Evolutionary conservation across 2,113 vertebrate genomes (phyloP).

Genomic region (Microcebus ravelobensis): DNA sequence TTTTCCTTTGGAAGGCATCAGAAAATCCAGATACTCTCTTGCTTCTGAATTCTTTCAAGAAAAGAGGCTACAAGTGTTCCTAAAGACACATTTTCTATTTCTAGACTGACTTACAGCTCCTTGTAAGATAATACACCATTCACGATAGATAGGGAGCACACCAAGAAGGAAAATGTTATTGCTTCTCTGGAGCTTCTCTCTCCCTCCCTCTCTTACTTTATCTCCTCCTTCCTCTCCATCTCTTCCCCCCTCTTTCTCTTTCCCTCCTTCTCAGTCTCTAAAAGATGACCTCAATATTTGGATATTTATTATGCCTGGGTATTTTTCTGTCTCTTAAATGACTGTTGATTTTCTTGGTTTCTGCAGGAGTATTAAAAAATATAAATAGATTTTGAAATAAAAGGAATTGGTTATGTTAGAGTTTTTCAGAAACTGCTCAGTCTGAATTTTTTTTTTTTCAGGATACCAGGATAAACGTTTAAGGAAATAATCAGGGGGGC

Average conservation of each 20-base stretch:
- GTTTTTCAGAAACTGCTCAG: slow-evolving; percentile 50
- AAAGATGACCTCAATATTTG: not conserved
- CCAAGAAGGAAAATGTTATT: not conserved
- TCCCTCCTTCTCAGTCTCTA: too few relatives aligned
- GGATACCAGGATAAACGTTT: not conserved
- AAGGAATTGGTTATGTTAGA: slow-evolving; percentile 4
- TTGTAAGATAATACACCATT: not conserved
- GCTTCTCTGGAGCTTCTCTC: not conserved
- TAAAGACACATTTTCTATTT: not conserved
- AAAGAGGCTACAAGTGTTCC: not conserved
- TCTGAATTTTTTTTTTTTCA: slow-evolving; percentile 56
- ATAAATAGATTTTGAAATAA: slow-evolving; percentile 14
- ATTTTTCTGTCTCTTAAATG: not conserved
- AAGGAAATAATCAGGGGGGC: slow-evolving; percentile 51
- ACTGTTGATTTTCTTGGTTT: slow-evolving; percentile 22
- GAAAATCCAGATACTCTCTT: not conserved
- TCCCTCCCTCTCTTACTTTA: not conserved
- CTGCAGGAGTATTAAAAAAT: slow-evolving; percentile 50
- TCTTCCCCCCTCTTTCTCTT: not conserved
- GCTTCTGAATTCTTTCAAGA: not conserved
- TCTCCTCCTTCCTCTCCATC: accelerated
- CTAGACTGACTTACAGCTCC: not conserved
- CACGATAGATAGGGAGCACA: not conserved
- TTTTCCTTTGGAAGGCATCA: not conserved
- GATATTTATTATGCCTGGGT: not conserved